Conservation (phyloP, 2,888 invertebrate species). For the Tyria jacobaeae region DNA sequence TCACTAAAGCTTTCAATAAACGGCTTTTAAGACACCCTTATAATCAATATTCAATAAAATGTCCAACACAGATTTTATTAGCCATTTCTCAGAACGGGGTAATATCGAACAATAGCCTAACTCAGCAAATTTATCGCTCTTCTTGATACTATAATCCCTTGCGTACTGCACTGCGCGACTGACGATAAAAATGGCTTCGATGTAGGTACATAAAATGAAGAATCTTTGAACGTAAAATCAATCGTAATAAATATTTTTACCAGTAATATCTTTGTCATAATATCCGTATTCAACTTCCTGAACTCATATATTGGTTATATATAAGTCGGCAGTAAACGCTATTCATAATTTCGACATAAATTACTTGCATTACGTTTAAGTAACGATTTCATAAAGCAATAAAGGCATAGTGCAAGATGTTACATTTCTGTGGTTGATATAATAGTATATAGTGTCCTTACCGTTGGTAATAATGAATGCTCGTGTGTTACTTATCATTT, state of each 20-base stretch:
- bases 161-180: conserved; percentile 15
- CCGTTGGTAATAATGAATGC: background rate
- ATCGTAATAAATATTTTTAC: conserved; percentile 18
- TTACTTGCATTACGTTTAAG: conserved; percentile 17
- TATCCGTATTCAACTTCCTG: conserved; percentile 34
- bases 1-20: conserved; percentile 71
- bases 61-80: conserved; percentile 51
- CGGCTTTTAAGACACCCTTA: conserved; percentile 43
- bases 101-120: conserved; percentile 32
- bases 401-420: conserved; percentile 13
- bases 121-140: conserved; percentile 23
- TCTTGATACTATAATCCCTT: conserved; percentile 21
- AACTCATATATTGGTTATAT: conserved; percentile 29
- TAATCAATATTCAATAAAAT: conserved; percentile 65
- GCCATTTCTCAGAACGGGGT: conserved; percentile 45
- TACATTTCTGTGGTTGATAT: conserved; percentile 59
- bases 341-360: conserved; percentile 27
- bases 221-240: conserved; percentile 12
- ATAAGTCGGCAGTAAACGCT: conserved; percentile 27
- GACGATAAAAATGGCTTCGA: conserved; percentile 20
- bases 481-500: no score
- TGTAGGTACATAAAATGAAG: conserved; percentile 18
- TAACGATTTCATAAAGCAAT: conserved; percentile 24
- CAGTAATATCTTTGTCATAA: conserved; percentile 13
- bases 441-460: conserved; percentile 42